phyloP scores from a whole-genome alignment of 30 jellyfish, hydroid and myxozoan species.

The Aurelia sp. region DNA sequence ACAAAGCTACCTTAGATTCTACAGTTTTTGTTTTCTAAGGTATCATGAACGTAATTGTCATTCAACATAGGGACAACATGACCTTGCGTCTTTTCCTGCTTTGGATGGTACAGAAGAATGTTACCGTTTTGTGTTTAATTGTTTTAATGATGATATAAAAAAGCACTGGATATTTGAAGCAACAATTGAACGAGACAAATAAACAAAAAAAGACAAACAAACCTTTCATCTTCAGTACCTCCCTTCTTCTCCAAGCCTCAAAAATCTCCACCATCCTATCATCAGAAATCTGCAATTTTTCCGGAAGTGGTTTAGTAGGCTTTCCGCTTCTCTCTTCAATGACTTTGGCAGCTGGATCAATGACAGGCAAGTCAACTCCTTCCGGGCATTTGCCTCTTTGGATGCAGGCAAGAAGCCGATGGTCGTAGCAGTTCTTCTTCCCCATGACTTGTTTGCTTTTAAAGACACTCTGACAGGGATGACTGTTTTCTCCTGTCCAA shows the following conservation, averaged over 20 bases:
- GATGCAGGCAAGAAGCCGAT: slow-evolving; percentile 57
- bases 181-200: too few relatives aligned
- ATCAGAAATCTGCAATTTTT: slow-evolving; percentile 31
- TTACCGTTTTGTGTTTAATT: too few relatives aligned
- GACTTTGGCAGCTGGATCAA: slow-evolving; percentile 37
- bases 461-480: not conserved
- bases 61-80: too few relatives aligned
- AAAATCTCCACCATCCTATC: slow-evolving; percentile 44
- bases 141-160: too few relatives aligned
- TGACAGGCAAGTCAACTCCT: slow-evolving; percentile 60
- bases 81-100: too few relatives aligned
- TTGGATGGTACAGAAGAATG: too few relatives aligned
- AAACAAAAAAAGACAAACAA: too few relatives aligned
- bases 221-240: not conserved
- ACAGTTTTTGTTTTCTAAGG: too few relatives aligned
- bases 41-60: too few relatives aligned
- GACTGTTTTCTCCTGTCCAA: not conserved
- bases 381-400: slow-evolving; percentile 49
- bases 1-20: too few relatives aligned
- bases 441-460: slow-evolving; percentile 4
- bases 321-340: slow-evolving; percentile 17
- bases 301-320: not conserved
- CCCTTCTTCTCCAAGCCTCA: slow-evolving; percentile 3
- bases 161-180: too few relatives aligned
- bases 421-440: slow-evolving; percentile 41